Percentiles rank a stretch among this genome's conserved stretches.
phyloP scores from a whole-genome alignment of 2,113 vertebrate species.

The Odobenus rosmarus region DNA sequence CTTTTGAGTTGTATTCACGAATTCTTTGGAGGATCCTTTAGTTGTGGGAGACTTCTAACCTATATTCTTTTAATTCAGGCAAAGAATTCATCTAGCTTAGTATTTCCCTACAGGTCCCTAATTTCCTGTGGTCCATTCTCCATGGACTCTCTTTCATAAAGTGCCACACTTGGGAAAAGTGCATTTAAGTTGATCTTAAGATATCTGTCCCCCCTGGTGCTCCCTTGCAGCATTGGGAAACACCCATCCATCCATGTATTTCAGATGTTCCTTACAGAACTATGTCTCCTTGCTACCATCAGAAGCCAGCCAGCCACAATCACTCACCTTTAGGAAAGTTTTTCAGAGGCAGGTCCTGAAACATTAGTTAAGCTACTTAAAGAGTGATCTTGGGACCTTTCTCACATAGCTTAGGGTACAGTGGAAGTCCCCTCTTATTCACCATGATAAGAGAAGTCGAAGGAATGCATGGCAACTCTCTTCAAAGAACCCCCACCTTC shows the following conservation, averaged over 20 bases:
- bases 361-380: neutral
- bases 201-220: neutral
- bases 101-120: neutral
- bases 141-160: neutral
- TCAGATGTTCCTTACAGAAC: neutral
- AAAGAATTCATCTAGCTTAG: neutral
- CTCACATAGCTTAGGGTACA: neutral
- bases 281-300: neutral
- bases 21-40: neutral
- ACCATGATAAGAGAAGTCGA: neutral
- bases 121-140: neutral
- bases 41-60: neutral
- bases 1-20: neutral
- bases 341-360: neutral
- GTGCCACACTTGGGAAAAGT: neutral
- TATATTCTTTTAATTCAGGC: neutral
- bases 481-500: neutral
- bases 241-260: neutral
- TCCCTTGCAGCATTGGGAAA: neutral
- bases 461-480: neutral
- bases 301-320: neutral
- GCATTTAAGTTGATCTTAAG: neutral
- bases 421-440: neutral
- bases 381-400: neutral
- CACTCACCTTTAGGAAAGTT: neutral